Conservation (phyloP, 1,140 invertebrate species). For the Penaeus indicus region DNA sequence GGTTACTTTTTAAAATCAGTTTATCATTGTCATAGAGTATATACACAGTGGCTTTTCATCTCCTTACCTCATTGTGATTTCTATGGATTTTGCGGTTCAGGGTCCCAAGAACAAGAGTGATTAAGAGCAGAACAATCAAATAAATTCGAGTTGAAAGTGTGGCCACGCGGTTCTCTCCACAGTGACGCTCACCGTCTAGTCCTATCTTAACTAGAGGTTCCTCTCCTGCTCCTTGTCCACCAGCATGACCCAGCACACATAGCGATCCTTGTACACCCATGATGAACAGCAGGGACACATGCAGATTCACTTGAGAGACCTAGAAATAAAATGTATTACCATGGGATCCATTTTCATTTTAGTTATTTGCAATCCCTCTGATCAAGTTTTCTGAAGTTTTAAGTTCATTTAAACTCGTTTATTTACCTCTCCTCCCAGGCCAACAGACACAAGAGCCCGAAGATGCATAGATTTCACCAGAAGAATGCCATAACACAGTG, state of each 20-base stretch:
- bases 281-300: conserved; percentile 53
- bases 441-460: conserved; percentile 51
- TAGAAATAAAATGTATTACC: conserved; percentile 3
- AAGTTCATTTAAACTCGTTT: not conserved
- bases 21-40: not conserved
- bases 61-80: conserved; percentile 58
- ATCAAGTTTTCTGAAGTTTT: not conserved
- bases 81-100: conserved; percentile 54
- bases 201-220: conserved; percentile 45
- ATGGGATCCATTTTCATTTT: not conserved
- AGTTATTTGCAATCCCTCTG: not conserved
- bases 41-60: not conserved
- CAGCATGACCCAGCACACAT: conserved; percentile 49
- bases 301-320: conserved; percentile 57
- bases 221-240: conserved; percentile 19
- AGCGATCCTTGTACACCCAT: conserved; percentile 46
- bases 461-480: conserved; percentile 60
- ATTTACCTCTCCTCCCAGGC: conserved; percentile 53
- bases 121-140: conserved; percentile 40
- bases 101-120: conserved; percentile 39
- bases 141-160: conserved; percentile 51
- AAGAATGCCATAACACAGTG: conserved; percentile 56
- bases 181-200: conserved; percentile 27
- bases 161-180: conserved; percentile 44
- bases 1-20: no score